Evolutionary conservation across 2,888 invertebrate genomes (phyloP).

Genomic region (Cheilosia vulpina): DNA sequence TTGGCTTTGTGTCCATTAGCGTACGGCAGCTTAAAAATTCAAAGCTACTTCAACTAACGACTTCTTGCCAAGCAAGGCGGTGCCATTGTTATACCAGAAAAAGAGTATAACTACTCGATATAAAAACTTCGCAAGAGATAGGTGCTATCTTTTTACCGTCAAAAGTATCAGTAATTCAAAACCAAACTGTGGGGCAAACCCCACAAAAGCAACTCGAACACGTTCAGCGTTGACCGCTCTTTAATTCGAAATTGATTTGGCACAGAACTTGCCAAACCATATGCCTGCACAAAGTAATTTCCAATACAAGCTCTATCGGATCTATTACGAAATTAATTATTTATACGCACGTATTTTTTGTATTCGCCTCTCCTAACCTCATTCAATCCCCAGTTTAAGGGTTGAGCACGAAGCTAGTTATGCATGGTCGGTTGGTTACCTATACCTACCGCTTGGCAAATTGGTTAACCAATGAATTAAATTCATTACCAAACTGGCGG

Average conservation of each 20-base stretch:
- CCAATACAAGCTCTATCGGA: conserved; percentile 17
- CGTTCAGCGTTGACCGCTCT: conserved; percentile 17
- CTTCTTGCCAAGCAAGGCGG: too few species aligned
- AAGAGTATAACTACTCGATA: too few species aligned
- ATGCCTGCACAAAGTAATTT: conserved; percentile 3
- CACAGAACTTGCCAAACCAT: neutral
- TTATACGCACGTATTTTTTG: conserved; percentile 11
- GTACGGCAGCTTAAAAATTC: too few species aligned
- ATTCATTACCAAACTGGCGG: conserved; percentile 70
- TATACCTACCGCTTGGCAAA: conserved; percentile 62
- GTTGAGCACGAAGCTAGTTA: conserved; percentile 36
- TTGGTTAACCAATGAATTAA: conserved; percentile 75
- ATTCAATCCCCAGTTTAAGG: conserved; percentile 11
- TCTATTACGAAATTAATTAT: conserved; percentile 49
- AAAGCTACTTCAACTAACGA: too few species aligned
- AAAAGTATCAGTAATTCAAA: neutral
- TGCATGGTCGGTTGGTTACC: conserved; percentile 14
- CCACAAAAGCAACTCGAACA: neutral
- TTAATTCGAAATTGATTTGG: conserved; percentile 44
- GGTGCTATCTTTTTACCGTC: too few species aligned
- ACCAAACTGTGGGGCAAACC: neutral
- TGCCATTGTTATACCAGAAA: too few species aligned
- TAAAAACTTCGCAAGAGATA: too few species aligned
- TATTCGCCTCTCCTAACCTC: neutral
- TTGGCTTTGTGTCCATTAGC: too few species aligned